phyloP scores from a whole-genome alignment of 2,113 vertebrate genomes.

The Recurvirostra avosetta region DNA sequence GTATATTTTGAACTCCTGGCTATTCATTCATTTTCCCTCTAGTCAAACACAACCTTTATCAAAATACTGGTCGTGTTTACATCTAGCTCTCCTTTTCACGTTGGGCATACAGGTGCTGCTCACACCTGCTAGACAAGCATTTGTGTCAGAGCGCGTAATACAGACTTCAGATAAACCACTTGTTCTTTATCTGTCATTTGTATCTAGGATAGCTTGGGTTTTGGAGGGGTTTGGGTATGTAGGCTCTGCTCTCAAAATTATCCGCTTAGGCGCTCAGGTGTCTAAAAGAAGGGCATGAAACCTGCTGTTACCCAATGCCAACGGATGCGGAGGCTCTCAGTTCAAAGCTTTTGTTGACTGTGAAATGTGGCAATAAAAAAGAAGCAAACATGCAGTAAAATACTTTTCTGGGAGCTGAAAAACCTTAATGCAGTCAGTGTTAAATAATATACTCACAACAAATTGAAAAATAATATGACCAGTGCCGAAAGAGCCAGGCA shows the following conservation, averaged over 20 bases:
- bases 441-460: not conserved
- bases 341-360: not conserved
- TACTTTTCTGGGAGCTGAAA: not conserved
- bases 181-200: not conserved
- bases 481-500: not conserved
- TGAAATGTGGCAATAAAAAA: conserved; percentile 2
- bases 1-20: not conserved
- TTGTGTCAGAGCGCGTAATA: not conserved
- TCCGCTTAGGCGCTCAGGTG: not conserved
- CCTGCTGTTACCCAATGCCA: not conserved
- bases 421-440: not conserved
- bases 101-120: not conserved
- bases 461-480: not conserved
- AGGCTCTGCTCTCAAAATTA: not conserved
- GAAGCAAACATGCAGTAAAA: not conserved
- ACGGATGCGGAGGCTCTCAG: not conserved
- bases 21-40: not conserved
- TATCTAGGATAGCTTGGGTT: not conserved
- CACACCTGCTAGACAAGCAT: not conserved
- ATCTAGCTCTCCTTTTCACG: not conserved
- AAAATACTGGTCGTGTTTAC: not conserved
- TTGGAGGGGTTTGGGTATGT: not conserved
- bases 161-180: not conserved
- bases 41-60: not conserved
- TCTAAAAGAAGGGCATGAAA: not conserved